Percentiles rank a stretch among this genome's conserved stretches.
phyloP scores from a whole-genome alignment of 2,113 vertebrate genomes.

The Oceanites oceanicus region DNA sequence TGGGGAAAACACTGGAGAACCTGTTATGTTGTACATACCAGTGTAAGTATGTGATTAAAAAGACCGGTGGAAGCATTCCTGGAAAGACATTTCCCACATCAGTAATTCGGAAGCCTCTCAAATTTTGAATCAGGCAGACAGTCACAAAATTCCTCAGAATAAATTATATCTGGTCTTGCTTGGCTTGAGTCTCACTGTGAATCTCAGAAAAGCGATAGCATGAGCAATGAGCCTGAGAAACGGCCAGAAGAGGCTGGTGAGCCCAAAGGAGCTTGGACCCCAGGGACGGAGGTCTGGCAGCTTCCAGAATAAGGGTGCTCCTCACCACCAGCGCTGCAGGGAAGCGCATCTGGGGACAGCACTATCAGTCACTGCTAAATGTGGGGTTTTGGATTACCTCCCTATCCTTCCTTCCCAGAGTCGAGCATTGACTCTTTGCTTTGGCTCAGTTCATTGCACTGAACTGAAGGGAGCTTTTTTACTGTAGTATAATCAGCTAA shows the following conservation, averaged over 20 bases:
- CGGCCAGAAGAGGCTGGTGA: background rate
- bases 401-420: background rate
- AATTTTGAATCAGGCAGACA: background rate
- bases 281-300: background rate
- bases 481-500: background rate
- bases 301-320: background rate
- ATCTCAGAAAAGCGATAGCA: background rate
- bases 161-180: background rate
- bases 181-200: background rate
- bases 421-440: background rate
- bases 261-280: background rate
- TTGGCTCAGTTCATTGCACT: background rate
- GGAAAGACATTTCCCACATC: background rate
- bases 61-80: background rate
- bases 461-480: background rate
- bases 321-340: background rate
- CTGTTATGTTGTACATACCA: background rate
- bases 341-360: background rate
- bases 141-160: background rate
- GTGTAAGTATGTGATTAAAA: background rate
- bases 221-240: background rate
- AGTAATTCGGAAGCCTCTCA: background rate
- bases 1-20: background rate
- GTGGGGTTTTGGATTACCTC: background rate
- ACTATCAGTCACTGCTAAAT: background rate